A percentile compares a stretch with the other conserved stretches of the same genome.
Conservation (phyloP, 2,888 invertebrate genomes). For the Cryptophagus acutangulus region DNA sequence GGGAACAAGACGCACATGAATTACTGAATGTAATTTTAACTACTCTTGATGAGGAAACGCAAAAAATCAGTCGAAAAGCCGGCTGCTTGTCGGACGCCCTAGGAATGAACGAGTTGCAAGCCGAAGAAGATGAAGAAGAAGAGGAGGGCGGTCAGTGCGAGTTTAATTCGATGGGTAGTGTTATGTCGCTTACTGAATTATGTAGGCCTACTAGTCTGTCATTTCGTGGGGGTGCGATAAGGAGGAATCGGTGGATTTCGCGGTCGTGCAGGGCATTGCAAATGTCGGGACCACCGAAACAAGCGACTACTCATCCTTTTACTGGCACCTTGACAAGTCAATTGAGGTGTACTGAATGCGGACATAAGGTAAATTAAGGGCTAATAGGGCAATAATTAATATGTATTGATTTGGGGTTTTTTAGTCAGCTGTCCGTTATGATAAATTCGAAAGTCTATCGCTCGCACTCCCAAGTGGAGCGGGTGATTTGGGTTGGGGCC, state of each 20-base stretch:
- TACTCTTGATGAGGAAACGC: constrained; percentile 84
- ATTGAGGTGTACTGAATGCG: constrained; percentile 68
- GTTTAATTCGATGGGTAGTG: constrained; percentile 39
- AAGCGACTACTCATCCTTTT: constrained; percentile 60
- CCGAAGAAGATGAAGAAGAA: constrained; percentile 38
- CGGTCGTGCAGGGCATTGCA: constrained; percentile 53
- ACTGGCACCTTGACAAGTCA: constrained; percentile 73
- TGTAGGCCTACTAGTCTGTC: constrained; percentile 42
- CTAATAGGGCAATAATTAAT: neutral
- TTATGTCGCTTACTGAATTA: constrained; percentile 46
- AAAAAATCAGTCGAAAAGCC: constrained; percentile 56
- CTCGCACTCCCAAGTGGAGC: constrained; percentile 67
- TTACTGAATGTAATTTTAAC: constrained; percentile 81
- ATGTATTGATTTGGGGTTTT: constrained; percentile 9
- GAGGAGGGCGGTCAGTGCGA: constrained; percentile 34
- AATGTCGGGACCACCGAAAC: constrained; percentile 50
- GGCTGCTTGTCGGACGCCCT: constrained; percentile 75
- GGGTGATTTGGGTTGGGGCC: constrained; percentile 55
- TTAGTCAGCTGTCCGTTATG: constrained; percentile 83
- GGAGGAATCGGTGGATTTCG: constrained; percentile 45
- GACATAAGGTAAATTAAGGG: constrained; percentile 54
- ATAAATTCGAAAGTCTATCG: constrained; percentile 86
- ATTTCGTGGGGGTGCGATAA: constrained; percentile 40
- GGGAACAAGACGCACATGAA: constrained; percentile 94
- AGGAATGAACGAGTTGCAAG: constrained; percentile 51